A percentile compares a stretch with the other conserved stretches of the same genome.
These are phyloP conservation scores for Calonectris borealis DNA, from an alignment of 2,113 vertebrate genomes.

Conservation along the genomic window DNA sequence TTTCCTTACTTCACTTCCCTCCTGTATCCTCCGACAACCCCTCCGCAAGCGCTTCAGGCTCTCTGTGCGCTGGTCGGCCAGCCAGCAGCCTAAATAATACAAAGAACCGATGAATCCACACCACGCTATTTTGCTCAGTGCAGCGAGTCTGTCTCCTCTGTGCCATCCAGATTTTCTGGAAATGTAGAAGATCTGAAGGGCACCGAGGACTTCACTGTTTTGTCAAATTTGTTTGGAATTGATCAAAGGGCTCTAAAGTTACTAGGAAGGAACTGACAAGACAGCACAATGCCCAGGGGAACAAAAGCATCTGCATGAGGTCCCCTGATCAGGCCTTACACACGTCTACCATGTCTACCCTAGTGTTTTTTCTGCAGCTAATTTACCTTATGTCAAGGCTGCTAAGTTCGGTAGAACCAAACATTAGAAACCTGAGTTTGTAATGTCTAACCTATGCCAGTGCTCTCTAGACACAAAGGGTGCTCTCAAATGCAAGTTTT, in stretches of 20 bases:
- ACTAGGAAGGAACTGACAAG: not conserved
- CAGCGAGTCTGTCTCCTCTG: not conserved
- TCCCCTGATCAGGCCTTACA: not conserved
- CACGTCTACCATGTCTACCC: not conserved
- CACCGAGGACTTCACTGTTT: not conserved
- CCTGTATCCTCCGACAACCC: not conserved
- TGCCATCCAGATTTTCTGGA: not conserved
- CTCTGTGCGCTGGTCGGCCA: not conserved
- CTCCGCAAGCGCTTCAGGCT: accelerated
- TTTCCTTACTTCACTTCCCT: not conserved
- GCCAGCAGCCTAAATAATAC: not conserved
- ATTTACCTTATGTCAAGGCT: not conserved
- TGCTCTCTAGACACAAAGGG: not conserved
- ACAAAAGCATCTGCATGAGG: not conserved
- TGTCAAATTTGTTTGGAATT: not conserved
- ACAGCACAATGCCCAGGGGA: not conserved
- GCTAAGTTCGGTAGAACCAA: accelerated
- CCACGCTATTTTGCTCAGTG: not conserved
- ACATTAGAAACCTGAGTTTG: not conserved
- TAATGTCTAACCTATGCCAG: not conserved
- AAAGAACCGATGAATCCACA: not conserved
- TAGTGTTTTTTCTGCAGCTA: not conserved
- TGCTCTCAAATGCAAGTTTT: not conserved
- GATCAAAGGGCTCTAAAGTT: not conserved
- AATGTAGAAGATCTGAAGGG: not conserved